Percentiles rank a stretch among this genome's conserved stretches.
Conservation (phyloP, 2,888 invertebrate species). For the Eumacrocentrus americanus region DNA sequence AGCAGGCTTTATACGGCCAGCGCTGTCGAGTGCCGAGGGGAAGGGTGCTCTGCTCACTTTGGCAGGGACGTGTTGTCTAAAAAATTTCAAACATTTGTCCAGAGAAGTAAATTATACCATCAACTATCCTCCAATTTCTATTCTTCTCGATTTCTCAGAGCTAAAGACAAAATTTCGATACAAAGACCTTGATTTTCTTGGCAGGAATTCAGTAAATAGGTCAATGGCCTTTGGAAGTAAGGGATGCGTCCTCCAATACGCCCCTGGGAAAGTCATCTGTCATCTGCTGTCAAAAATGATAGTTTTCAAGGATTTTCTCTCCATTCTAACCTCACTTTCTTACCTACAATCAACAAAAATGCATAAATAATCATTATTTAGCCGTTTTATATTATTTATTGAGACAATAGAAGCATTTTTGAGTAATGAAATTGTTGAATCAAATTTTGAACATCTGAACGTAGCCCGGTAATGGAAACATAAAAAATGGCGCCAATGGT, state of each 20-base stretch:
- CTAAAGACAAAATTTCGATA: too few species aligned
- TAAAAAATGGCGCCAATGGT: constrained; percentile 10
- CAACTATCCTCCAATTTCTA: too few species aligned
- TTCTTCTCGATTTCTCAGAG: too few species aligned
- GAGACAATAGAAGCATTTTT: too few species aligned
- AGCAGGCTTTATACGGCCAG: constrained; percentile 37
- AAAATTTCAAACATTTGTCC: not conserved
- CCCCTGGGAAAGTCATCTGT: constrained; percentile 7
- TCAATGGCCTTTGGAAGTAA: not conserved
- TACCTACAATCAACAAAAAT: too few species aligned
- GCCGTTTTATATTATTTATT: too few species aligned
- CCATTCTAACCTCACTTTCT: not conserved
- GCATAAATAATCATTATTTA: too few species aligned
- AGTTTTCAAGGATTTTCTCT: not conserved
- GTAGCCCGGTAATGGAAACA: not conserved
- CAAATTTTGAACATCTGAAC: constrained; percentile 3
- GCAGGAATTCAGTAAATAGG: not conserved
- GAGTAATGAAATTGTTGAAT: too few species aligned
- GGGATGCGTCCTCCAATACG: not conserved
- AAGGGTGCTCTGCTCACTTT: not conserved
- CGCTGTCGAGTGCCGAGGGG: constrained; percentile 24
- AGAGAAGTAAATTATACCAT: not conserved
- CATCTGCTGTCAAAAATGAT: constrained; percentile 10
- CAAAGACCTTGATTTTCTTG: too few species aligned
- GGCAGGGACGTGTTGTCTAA: constrained; percentile 6